Base-by-base conservation (phyloP, 2,888 invertebrate genomes). In the Ophion ventricosus region DNA sequence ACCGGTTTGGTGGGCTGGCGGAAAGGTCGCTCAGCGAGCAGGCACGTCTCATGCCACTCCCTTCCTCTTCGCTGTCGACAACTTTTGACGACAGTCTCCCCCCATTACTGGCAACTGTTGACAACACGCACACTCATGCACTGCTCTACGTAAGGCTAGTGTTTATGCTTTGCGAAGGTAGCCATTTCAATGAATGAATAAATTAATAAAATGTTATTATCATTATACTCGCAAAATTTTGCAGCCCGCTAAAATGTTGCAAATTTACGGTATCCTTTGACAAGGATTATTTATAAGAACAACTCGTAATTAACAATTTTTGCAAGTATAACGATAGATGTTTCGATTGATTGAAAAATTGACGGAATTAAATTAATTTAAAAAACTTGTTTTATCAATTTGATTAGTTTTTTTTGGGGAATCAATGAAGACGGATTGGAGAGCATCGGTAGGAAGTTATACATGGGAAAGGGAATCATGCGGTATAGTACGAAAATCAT, bases 1-100 rank as follows among this genome's bases (percentile, higher is more conserved):
- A 95, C 80, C 95, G 95, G 92, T 95, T 94, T 76, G 95, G 95
- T 88, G 92, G 92, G 89, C 95, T 95, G 87, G 94, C 95, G 80
- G 96, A 95, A 87, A 96, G 95, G 94, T 97, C 97, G 90, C 96
- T 97, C 90, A 97, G 95, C 81, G 97, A 97, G 93, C 97, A 97
- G 89, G 97, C 96, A 87, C 97, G 95, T 89, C 97, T 95, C 94
- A 97, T 96, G 87, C 96, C 96, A 89, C 94, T 94, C 89, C 94
- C 94, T 84, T 94, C 94, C 83, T 94, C 94, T 87, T 93, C 93
- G 87, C 91, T 92, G 91, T 92, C 93, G 90, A 92, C 91, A 88
- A 92, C 90, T 90, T 92, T 92, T 87, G 91, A 88, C 87, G 91
- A 89, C 87, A 90, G 87, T 89, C 91, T 90, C 88, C 89, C 90